phyloP scores from a whole-genome alignment of 2,113 vertebrate species.

The Amblyopsis rosae region DNA sequence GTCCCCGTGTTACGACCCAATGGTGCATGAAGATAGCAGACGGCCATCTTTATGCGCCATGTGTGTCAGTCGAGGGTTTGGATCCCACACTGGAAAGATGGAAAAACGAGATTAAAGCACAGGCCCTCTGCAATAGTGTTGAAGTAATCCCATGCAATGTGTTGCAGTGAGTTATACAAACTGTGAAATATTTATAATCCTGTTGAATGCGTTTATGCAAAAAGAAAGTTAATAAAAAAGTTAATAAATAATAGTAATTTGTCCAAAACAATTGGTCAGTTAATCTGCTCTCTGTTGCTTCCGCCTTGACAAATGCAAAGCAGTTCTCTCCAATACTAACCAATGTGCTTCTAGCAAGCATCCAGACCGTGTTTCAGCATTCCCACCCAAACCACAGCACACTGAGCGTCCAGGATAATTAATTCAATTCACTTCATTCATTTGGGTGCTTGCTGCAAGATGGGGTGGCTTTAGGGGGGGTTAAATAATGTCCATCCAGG shows the following conservation, averaged over 20 bases:
- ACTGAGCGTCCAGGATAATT: constrained; percentile 23
- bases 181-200: no score
- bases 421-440: background rate
- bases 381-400: constrained; percentile 37
- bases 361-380: background rate
- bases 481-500: constrained; percentile 32
- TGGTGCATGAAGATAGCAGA: background rate
- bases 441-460: constrained; percentile 48
- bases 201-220: background rate
- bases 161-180: background rate
- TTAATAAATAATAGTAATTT: no score
- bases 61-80: no score
- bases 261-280: constrained; percentile 11
- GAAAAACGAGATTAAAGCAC: background rate
- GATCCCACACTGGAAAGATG: no score
- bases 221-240: no score
- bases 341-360: background rate
- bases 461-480: constrained; percentile 26
- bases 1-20: background rate
- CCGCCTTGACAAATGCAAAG: background rate
- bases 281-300: background rate
- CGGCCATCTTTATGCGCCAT: background rate
- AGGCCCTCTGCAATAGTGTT: constrained; percentile 13
- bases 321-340: background rate
- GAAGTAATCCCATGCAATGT: background rate